Percentiles rank a stretch among this genome's conserved stretches.
Evolutionary conservation across 2,113 vertebrate genomes (phyloP).

Genomic region (Butorides virescens): DNA sequence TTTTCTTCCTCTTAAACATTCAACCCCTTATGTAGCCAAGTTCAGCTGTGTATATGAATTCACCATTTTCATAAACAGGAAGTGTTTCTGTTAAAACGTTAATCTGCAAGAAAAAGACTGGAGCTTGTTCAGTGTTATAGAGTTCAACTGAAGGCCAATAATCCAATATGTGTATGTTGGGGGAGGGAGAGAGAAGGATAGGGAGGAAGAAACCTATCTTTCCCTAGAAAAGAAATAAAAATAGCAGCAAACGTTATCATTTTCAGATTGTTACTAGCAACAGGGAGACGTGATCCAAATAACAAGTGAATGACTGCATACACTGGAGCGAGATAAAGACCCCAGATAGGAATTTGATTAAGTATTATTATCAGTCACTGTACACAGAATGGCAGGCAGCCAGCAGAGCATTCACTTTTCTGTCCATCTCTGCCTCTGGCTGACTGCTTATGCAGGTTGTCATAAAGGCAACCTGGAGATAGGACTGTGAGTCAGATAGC

Average conservation of each 20-base stretch:
- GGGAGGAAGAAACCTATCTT: background rate
- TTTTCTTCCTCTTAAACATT: background rate
- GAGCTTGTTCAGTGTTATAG: background rate
- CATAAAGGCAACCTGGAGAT: conserved; percentile 3
- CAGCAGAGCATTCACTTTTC: background rate
- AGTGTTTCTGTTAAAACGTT: background rate
- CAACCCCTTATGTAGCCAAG: background rate
- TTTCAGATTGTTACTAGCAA: conserved; percentile 59
- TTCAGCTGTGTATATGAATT: conserved; percentile 25
- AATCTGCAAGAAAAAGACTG: conserved; percentile 11
- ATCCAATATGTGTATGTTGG: conserved; percentile 27
- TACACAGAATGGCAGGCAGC: background rate
- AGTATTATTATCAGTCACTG: conserved; percentile 6
- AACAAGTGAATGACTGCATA: conserved; percentile 32
- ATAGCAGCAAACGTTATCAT: conserved; percentile 59
- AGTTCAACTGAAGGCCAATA: conserved; percentile 70
- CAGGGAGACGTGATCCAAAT: conserved; percentile 54
- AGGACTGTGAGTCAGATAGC: background rate
- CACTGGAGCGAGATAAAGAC: conserved; percentile 9
- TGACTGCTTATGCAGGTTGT: conserved; percentile 7
- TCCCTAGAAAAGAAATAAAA: conserved; percentile 65
- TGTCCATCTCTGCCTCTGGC: background rate
- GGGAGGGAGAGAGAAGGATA: background rate
- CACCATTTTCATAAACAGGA: conserved; percentile 31
- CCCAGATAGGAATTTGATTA: conserved; percentile 41